Evolutionary conservation across 2,888 invertebrate species (phyloP), one percentile per base, ranked within the genome.

Genomic region (Tortrix viridana): DNA sequence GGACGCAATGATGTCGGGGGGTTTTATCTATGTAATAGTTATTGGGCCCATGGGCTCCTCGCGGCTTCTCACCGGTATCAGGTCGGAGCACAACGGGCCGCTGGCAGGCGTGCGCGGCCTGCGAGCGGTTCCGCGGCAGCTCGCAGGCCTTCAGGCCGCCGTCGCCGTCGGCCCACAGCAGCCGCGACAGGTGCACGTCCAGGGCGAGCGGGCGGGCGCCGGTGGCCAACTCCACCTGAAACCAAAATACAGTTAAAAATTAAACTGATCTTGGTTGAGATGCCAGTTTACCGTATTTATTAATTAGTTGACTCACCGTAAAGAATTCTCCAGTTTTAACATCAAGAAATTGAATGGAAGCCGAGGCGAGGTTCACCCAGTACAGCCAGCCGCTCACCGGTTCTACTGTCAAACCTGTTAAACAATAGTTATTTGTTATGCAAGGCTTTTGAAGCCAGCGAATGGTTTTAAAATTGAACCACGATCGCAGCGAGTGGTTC

Each of bases 161-260:
- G 60, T 93, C 93, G 59, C 93, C 93, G 82, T 96, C 95, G 14
- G 96, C 95, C 84, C 95, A 96, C 77, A 95, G 93, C 52, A 96
- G 77, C 22, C 86, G 85, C 32, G 93, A 93, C 71, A 93, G 92
- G 83, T 95, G 94, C 53, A 96, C 93, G 6, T 95, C 95, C 43
- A 95, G 89, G 38, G 96, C 95, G n/a, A 91, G 88, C 1, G 95
- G 94, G 9, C 90, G 88, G 52, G 88, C 86, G 67, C 88, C 83
- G 54, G 73, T 61, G 14, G 75, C 81, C 60, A 92, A 71, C 50
- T 62, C 62, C 46, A 62, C 62, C 62, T 56, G 20, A 2, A 9
- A 14, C 12, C 3, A 12, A 18, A 32, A 26, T n/a, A 7, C n/a
- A n/a, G n/a, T n/a, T n/a, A n/a, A n/a, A n/a, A n/a, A n/a, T n/a